Evolutionary conservation across 2,797 vertebrate genomes (phyloP).

Genomic region (Pantherophis vulpinus): DNA sequence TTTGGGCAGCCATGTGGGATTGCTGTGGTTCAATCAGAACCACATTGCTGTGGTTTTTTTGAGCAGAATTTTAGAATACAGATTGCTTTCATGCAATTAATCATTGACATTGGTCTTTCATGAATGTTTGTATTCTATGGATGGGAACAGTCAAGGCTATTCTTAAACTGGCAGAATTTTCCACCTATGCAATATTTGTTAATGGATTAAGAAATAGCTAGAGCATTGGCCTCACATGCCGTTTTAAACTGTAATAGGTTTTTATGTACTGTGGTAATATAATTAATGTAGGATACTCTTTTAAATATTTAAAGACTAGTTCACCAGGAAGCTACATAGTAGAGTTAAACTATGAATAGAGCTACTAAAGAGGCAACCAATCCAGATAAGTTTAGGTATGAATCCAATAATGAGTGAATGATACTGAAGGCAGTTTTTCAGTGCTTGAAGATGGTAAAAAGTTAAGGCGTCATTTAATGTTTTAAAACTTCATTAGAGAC

Average conservation of each 20-base stretch:
- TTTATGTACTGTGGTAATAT: background rate
- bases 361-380: background rate
- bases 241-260: background rate
- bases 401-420: background rate
- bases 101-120: background rate
- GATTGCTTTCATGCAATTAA: background rate
- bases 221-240: background rate
- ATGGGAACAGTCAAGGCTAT: constrained; percentile 6
- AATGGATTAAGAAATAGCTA: background rate
- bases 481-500: background rate
- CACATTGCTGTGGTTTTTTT: background rate
- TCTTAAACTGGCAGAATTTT: background rate
- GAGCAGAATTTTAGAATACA: background rate
- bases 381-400: background rate
- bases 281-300: background rate
- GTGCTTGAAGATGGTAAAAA: background rate
- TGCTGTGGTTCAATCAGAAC: background rate
- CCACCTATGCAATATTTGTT: background rate
- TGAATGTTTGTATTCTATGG: constrained; percentile 6
- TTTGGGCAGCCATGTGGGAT: background rate
- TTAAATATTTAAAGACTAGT: background rate
- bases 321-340: background rate
- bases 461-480: background rate
- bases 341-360: background rate
- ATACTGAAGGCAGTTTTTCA: background rate